These are phyloP conservation scores for Brachyopa scutellaris DNA, from an alignment of 2,888 invertebrate genomes.

Conservation along the genomic window DNA sequence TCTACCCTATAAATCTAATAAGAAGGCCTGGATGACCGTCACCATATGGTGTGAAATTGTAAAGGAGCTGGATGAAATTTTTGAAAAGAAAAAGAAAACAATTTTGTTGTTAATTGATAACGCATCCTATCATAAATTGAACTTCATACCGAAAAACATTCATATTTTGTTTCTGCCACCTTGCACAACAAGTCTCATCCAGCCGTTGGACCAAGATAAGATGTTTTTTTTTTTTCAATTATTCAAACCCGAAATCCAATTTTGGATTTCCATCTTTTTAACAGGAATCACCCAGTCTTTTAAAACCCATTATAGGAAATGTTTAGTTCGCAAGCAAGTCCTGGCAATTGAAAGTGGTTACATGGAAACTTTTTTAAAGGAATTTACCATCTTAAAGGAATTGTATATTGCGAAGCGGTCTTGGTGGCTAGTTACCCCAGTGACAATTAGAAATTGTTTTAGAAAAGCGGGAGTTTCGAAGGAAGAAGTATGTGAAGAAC, in stretches of 20 bases:
- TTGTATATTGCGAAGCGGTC: constrained; percentile 2
- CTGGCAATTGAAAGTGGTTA: not conserved
- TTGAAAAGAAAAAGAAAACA: no score
- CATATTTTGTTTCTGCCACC: constrained; percentile 31
- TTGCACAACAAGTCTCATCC: constrained; percentile 28
- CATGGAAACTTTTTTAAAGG: not conserved
- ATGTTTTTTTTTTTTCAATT: no score
- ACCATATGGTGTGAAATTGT: no score
- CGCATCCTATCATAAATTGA: constrained; percentile 21
- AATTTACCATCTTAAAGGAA: not conserved
- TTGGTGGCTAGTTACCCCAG: constrained; percentile 25
- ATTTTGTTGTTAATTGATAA: no score
- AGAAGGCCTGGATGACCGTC: not conserved
- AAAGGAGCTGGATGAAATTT: no score
- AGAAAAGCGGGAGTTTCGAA: constrained; percentile 9
- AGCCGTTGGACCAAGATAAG: constrained; percentile 30
- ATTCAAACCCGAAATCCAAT: not conserved
- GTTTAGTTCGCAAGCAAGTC: not conserved
- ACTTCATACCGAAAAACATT: constrained; percentile 26
- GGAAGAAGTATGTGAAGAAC: no score
- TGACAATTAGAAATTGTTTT: constrained; percentile 7
- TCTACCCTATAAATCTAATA: not conserved
- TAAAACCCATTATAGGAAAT: not conserved
- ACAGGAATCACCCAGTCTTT: not conserved
- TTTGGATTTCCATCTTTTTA: not conserved